Conservation (phyloP, 2,888 invertebrate genomes). For the Cryptocephalus primarius region DNA sequence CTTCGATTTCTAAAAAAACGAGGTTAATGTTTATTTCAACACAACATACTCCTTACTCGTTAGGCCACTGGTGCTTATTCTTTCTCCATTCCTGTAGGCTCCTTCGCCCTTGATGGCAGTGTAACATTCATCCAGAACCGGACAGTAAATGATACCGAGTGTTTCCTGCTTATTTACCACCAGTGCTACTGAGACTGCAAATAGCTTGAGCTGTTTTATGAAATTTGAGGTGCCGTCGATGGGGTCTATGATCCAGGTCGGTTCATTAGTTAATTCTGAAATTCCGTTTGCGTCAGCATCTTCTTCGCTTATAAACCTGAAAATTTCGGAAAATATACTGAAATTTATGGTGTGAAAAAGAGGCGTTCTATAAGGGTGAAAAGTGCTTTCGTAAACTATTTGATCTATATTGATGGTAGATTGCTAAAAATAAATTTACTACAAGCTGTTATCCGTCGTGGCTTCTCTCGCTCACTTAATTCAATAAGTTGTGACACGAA, state of each 20-base stretch:
- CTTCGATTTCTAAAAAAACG: slow-evolving; percentile 23
- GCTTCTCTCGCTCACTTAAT: too few species aligned
- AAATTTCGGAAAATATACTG: slow-evolving; percentile 5
- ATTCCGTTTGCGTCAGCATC: slow-evolving; percentile 36
- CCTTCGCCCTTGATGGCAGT: slow-evolving; percentile 60
- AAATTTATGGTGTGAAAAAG: too few species aligned
- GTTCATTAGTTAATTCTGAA: slow-evolving; percentile 55
- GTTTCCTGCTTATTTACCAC: slow-evolving; percentile 45
- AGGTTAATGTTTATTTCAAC: too few species aligned
- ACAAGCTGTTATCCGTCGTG: too few species aligned
- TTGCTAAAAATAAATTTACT: too few species aligned
- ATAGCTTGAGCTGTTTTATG: slow-evolving; percentile 54
- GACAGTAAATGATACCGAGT: slow-evolving; percentile 66
- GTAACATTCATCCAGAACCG: slow-evolving; percentile 57
- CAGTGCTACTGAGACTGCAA: slow-evolving; percentile 58
- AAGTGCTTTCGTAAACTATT: too few species aligned
- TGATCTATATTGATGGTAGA: too few species aligned
- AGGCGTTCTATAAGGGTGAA: too few species aligned
- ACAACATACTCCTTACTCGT: slow-evolving; percentile 31
- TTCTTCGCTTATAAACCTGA: slow-evolving; percentile 75
- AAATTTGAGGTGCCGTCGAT: slow-evolving; percentile 84
- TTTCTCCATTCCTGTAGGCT: slow-evolving; percentile 60
- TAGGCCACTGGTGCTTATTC: slow-evolving; percentile 43
- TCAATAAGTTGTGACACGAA: too few species aligned
- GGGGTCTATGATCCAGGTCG: slow-evolving; percentile 80